A percentile compares a stretch with the other conserved stretches of the same genome.
These are phyloP conservation scores for Rhagonycha lutea DNA, from an alignment of 2,888 invertebrate genomes.

Conservation along the genomic window DNA sequence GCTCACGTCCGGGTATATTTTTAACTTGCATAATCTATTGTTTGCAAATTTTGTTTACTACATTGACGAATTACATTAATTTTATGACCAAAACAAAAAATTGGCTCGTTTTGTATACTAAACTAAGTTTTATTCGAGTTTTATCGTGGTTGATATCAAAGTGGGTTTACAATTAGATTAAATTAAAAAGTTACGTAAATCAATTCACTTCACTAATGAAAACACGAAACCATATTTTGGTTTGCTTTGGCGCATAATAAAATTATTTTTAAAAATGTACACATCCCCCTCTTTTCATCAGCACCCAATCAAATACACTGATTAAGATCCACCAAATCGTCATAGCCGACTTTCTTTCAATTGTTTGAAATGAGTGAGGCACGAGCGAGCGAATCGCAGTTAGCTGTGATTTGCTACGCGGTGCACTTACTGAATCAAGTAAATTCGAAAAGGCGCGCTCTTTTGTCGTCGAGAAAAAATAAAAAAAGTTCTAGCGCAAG, in stretches of 20 bases:
- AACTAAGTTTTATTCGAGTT: background rate
- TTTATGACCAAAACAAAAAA: background rate
- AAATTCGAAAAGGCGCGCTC: constrained; percentile 10
- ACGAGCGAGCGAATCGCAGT: constrained; percentile 6
- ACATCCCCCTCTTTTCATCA: background rate
- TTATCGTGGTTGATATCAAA: background rate
- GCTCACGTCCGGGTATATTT: no score
- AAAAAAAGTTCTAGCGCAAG: constrained; percentile 13
- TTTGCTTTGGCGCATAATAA: background rate
- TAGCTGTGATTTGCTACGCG: constrained; percentile 14
- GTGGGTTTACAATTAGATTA: background rate
- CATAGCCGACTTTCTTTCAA: background rate
- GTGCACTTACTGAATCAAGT: constrained; percentile 20
- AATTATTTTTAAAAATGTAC: background rate
- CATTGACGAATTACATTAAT: background rate
- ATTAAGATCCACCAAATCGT: background rate
- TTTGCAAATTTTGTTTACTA: background rate
- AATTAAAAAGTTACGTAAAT: background rate
- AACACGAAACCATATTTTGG: background rate
- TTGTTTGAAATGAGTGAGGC: background rate
- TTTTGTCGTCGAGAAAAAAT: background rate
- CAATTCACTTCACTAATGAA: background rate
- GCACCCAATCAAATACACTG: background rate
- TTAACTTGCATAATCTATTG: background rate
- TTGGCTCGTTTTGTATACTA: background rate